A percentile compares a stretch with the other conserved stretches of the same genome.
These are phyloP conservation scores for Gila orcuttii DNA, from an alignment of 2,113 vertebrate genomes.

Conservation along the genomic window DNA sequence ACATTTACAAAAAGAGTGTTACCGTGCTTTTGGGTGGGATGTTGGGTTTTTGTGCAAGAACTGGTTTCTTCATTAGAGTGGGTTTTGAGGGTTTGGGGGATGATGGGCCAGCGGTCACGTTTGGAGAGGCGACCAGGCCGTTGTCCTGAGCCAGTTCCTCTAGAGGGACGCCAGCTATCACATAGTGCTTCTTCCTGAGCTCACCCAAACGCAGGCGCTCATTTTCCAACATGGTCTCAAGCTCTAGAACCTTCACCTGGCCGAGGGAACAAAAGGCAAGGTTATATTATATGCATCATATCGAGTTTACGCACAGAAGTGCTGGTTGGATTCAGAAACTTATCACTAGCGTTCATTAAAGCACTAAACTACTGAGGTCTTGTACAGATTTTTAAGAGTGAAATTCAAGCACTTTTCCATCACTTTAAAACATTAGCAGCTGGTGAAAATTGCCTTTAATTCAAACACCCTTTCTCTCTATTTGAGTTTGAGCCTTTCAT, in stretches of 20 bases:
- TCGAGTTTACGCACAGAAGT: neutral
- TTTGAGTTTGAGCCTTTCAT: too few species aligned
- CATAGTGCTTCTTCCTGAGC: conserved; percentile 91
- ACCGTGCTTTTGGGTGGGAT: conserved; percentile 70
- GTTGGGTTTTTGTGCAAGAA: conserved; percentile 86
- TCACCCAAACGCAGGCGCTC: conserved; percentile 90
- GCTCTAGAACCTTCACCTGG: conserved; percentile 93
- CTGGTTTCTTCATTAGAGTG: conserved; percentile 82
- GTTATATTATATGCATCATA: neutral
- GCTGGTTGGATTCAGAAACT: neutral
- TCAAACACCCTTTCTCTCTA: too few species aligned
- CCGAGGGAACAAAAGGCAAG: neutral
- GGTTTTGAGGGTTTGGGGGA: conserved; percentile 72
- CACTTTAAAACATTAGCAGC: neutral
- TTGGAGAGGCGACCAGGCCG: conserved; percentile 54
- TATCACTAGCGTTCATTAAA: neutral
- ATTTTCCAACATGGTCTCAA: conserved; percentile 85
- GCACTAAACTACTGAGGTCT: neutral
- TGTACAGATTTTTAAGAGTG: neutral
- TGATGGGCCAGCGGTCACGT: conserved; percentile 35
- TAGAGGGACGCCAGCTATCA: conserved; percentile 76
- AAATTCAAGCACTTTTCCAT: neutral
- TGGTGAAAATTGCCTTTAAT: neutral
- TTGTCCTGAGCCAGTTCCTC: conserved; percentile 65
- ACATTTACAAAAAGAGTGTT: conserved; percentile 30